Evolutionary conservation across 1,140 invertebrate genomes (phyloP).

Genomic region (Scaptomyza hsui): DNA sequence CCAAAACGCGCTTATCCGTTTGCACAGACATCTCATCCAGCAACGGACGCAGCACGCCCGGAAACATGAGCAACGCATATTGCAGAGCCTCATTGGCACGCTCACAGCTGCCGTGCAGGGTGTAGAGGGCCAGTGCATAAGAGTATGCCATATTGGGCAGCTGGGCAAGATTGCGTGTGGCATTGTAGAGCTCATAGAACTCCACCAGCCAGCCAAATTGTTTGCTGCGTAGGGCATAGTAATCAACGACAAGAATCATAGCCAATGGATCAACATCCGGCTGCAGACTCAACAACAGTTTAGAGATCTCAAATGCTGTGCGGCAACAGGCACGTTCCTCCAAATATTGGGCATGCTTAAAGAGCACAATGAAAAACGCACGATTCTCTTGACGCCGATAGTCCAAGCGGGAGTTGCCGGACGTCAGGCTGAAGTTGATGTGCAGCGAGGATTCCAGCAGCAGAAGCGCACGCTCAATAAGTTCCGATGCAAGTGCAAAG

Average conservation of each 20-base stretch:
- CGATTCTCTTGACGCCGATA: slow-evolving; percentile 94
- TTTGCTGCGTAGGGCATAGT: slow-evolving; percentile 92
- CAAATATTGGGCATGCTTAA: slow-evolving; percentile 93
- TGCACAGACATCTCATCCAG: slow-evolving; percentile 91
- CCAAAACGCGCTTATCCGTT: slow-evolving; percentile 87
- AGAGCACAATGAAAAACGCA: slow-evolving; percentile 92
- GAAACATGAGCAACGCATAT: slow-evolving; percentile 93
- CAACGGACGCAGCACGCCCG: slow-evolving; percentile 89
- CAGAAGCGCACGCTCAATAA: slow-evolving; percentile 91
- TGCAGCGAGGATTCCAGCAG: slow-evolving; percentile 92
- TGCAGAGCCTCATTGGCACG: slow-evolving; percentile 88
- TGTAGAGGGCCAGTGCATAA: slow-evolving; percentile 90
- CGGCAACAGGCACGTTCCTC: slow-evolving; percentile 92
- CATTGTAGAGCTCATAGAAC: slow-evolving; percentile 88
- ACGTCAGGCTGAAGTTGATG: slow-evolving; percentile 91
- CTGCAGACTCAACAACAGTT: slow-evolving; percentile 91
- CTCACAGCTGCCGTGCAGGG: slow-evolving; percentile 81
- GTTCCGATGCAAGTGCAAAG: slow-evolving; percentile 90
- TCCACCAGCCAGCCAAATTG: slow-evolving; percentile 94
- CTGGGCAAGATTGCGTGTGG: slow-evolving; percentile 89
- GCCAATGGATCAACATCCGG: slow-evolving; percentile 93
- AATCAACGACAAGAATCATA: slow-evolving; percentile 92
- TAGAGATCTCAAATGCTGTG: slow-evolving; percentile 92
- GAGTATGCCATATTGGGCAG: slow-evolving; percentile 96
- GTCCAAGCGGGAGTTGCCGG: slow-evolving; percentile 90